phyloP scores from a whole-genome alignment of 2,888 invertebrate species.

The Microctonus aethiopoides region DNA sequence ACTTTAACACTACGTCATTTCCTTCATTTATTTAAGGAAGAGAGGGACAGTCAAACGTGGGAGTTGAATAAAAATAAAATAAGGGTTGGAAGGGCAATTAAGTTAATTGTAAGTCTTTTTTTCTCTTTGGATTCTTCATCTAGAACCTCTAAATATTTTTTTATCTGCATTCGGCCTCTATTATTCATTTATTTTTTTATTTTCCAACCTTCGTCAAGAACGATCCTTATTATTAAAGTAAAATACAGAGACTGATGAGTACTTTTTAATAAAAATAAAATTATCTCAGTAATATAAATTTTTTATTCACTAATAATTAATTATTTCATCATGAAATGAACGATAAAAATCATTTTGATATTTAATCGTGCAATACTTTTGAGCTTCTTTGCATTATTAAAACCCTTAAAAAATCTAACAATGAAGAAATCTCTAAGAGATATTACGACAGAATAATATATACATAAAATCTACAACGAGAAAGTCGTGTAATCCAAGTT shows the following conservation, averaged over 20 bases:
- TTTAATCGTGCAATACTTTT: too few species aligned
- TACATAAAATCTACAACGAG: background rate
- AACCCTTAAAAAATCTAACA: background rate
- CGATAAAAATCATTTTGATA: too few species aligned
- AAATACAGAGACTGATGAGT: too few species aligned
- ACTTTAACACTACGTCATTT: constrained; percentile 4
- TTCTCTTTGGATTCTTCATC: constrained; percentile 17
- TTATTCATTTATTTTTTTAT: background rate
- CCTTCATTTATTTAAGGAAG: constrained; percentile 1
- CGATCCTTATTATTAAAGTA: too few species aligned
- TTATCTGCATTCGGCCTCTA: background rate
- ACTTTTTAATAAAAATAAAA: too few species aligned
- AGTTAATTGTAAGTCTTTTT: constrained; percentile 30
- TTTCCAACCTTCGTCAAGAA: background rate
- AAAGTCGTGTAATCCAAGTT: background rate
- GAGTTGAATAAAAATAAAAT: background rate
- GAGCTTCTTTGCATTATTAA: background rate
- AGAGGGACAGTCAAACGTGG: background rate
- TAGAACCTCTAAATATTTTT: constrained; percentile 16
- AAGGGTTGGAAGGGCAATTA: constrained; percentile 25
- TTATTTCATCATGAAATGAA: too few species aligned
- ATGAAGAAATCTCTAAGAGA: background rate
- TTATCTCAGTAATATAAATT: too few species aligned
- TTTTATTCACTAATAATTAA: too few species aligned
- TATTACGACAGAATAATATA: background rate